These are phyloP conservation scores for Ciconia maguari DNA, from an alignment of 2,113 vertebrate species.

Conservation along the genomic window DNA sequence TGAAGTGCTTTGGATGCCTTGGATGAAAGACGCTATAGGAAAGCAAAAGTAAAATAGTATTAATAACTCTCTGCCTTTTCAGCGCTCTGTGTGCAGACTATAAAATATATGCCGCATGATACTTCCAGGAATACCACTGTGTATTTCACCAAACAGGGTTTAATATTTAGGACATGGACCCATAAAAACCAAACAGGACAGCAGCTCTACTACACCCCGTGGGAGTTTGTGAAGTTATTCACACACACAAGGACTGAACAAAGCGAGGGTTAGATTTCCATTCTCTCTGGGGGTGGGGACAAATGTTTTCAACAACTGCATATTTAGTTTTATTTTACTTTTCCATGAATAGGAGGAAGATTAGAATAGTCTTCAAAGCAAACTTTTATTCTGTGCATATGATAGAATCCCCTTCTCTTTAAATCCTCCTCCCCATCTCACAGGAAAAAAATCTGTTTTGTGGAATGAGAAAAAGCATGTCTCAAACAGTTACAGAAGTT, in stretches of 20 bases:
- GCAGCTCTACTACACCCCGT: neutral
- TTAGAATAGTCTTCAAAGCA: neutral
- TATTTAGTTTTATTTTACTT: neutral
- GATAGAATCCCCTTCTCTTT: neutral
- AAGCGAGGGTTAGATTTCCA: neutral
- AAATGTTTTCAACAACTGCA: neutral
- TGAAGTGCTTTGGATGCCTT: neutral
- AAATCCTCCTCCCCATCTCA: neutral
- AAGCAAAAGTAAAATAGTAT: neutral
- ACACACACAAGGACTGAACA: rapidly evolving
- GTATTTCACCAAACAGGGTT: neutral
- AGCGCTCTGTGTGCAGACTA: neutral
- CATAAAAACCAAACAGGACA: neutral
- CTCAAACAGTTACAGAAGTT: neutral
- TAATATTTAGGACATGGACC: neutral
- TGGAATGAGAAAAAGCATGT: neutral
- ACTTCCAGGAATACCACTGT: neutral
- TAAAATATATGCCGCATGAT: neutral
- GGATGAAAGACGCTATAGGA: neutral
- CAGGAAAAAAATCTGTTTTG: neutral
- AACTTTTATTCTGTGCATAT: neutral
- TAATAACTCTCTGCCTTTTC: neutral
- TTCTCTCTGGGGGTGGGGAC: neutral
- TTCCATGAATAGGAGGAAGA: neutral
- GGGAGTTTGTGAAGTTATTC: neutral